A percentile compares a stretch with the other conserved stretches of the same genome.
These are phyloP conservation scores for Torymus aiolomorphi DNA, from an alignment of 2,888 invertebrate species.

Conservation along the genomic window DNA sequence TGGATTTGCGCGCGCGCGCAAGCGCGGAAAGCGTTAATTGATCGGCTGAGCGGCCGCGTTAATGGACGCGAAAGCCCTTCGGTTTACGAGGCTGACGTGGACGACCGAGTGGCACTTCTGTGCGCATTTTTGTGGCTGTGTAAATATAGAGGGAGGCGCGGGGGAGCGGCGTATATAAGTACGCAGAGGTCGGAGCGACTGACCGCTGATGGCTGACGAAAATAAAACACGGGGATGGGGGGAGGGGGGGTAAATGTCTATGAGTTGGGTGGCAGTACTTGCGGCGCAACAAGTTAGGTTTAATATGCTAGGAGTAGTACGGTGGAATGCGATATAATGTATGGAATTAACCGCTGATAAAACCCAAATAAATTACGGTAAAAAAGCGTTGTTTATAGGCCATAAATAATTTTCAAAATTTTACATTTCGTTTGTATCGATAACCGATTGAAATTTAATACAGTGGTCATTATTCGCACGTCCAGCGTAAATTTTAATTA, in stretches of 20 bases:
- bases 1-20: neutral
- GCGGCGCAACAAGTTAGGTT: constrained; percentile 28
- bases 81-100: no score
- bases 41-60: neutral
- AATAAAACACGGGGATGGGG: neutral
- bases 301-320: neutral
- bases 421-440: no score
- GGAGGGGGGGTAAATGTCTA: neutral
- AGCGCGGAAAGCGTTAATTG: constrained; percentile 5
- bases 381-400: no score
- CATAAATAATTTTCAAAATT: no score
- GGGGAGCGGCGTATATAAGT: no score
- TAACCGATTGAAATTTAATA: neutral
- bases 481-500: neutral
- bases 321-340: neutral
- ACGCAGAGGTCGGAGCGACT: no score
- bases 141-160: no score
- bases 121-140: no score
- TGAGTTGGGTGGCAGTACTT: neutral
- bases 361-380: neutral
- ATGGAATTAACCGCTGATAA: neutral
- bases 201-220: neutral
- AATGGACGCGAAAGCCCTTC: no score
- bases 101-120: no score
- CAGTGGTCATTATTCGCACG: no score